phyloP scores from a whole-genome alignment of 1,140 invertebrate genomes.

The Pemphigus obesinymphae region DNA sequence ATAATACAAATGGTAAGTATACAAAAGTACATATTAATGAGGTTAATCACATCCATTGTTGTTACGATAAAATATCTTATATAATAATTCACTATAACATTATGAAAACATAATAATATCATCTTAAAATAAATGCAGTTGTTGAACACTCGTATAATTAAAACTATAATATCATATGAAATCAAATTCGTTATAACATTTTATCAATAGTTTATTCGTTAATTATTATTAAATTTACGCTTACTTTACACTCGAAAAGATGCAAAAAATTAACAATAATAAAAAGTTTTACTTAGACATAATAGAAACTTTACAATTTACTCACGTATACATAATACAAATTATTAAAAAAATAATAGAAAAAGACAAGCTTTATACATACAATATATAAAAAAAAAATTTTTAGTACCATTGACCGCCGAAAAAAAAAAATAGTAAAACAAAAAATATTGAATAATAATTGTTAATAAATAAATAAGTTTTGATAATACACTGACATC shows the following conservation, averaged over 20 bases:
- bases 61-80: background rate
- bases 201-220: background rate
- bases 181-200: background rate
- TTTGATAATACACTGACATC: background rate
- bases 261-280: conserved; percentile 30
- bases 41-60: conserved; percentile 32
- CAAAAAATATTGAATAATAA: background rate
- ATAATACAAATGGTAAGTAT: conserved; percentile 41
- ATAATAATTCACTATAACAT: conserved; percentile 4
- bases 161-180: background rate
- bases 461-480: background rate
- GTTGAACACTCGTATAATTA: background rate
- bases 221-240: background rate
- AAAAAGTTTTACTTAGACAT: conserved; percentile 7
- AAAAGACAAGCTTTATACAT: conserved; percentile 13
- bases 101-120: background rate
- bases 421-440: background rate
- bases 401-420: background rate
- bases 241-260: background rate
- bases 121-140: conserved; percentile 13
- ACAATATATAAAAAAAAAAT: conserved; percentile 5
- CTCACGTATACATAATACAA: conserved; percentile 21
- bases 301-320: conserved; percentile 39
- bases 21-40: conserved; percentile 40
- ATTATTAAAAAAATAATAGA: conserved; percentile 18